Evolutionary conservation across 2,113 vertebrate species (phyloP).

Genomic region (Mugil cephalus): DNA sequence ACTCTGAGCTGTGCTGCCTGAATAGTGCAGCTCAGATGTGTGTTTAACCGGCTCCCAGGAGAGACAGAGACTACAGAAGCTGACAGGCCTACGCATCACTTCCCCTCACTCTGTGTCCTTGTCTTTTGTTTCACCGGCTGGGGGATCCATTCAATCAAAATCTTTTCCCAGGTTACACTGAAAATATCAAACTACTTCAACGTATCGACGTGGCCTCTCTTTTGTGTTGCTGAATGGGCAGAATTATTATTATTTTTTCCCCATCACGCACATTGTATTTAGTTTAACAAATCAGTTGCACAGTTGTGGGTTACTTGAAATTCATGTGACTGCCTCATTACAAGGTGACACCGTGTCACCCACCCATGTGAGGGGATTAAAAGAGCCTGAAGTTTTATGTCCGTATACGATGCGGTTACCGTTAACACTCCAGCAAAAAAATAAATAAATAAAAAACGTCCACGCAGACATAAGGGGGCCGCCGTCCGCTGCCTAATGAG

Average conservation of each 20-base stretch:
- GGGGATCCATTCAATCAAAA: conserved; percentile 61
- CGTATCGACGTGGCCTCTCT: conserved; percentile 17
- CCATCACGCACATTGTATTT: conserved; percentile 1
- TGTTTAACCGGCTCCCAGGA: conserved; percentile 74
- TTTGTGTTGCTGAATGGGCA: conserved; percentile 26
- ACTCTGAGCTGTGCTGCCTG: conserved; percentile 45
- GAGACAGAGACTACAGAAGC: conserved; percentile 62
- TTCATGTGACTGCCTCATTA: background rate
- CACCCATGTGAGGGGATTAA: background rate
- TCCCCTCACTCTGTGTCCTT: conserved; percentile 66
- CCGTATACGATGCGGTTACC: conserved; percentile 13
- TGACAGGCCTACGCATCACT: conserved; percentile 72
- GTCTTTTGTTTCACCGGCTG: conserved; percentile 64
- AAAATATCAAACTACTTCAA: conserved; percentile 44
- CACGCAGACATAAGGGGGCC: conserved; percentile 34
- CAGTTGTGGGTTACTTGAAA: background rate
- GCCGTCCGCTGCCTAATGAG: conserved; percentile 62
- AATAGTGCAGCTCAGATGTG: conserved; percentile 55
- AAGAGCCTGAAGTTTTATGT: conserved; percentile 16
- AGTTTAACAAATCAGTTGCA: conserved; percentile 18
- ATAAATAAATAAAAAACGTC: too few species aligned
- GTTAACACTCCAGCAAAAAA: conserved; percentile 39
- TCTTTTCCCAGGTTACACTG: conserved; percentile 43
- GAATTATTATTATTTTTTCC: conserved; percentile 4
- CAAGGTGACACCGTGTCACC: conserved; percentile 25